phyloP scores from a whole-genome alignment of 2,113 vertebrate genomes.

The Gnathonemus echidnorhynchus region DNA sequence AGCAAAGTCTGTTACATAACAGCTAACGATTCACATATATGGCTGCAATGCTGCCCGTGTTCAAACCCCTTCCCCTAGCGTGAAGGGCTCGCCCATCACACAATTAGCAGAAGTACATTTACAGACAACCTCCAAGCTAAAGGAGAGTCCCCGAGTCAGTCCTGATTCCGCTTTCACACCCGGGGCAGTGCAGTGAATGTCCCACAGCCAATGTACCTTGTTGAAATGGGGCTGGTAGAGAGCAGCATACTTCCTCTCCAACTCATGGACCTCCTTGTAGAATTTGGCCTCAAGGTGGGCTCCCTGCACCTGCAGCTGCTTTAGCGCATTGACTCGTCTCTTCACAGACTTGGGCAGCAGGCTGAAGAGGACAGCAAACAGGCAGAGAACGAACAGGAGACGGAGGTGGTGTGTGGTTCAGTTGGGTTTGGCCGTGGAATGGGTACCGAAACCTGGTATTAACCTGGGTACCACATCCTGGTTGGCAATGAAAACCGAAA shows the following conservation, averaged over 20 bases:
- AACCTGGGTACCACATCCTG: too few relatives aligned
- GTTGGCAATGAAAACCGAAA: neutral
- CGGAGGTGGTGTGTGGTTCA: neutral
- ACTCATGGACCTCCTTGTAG: slow-evolving; percentile 95
- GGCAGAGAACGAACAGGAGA: slow-evolving; percentile 3
- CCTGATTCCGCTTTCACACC: neutral
- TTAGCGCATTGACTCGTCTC: slow-evolving; percentile 87
- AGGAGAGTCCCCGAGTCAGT: neutral
- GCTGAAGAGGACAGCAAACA: slow-evolving; percentile 44
- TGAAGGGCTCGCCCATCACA: neutral
- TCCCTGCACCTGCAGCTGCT: slow-evolving; percentile 88
- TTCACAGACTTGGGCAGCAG: slow-evolving; percentile 85
- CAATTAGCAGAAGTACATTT: neutral
- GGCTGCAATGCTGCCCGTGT: neutral
- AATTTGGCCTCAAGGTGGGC: slow-evolving; percentile 94
- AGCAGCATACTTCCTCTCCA: slow-evolving; percentile 90
- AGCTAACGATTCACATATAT: neutral
- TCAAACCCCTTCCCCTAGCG: neutral
- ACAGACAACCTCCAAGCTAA: neutral
- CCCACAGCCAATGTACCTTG: slow-evolving; percentile 65
- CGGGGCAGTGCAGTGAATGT: neutral
- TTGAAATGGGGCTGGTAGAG: slow-evolving; percentile 89
- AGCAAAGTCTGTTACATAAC: neutral
- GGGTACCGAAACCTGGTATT: neutral
- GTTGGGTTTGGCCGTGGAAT: neutral